Base-by-base conservation (phyloP, 2,888 invertebrate genomes). In the Caenorhabditis auriculariae region DNA sequence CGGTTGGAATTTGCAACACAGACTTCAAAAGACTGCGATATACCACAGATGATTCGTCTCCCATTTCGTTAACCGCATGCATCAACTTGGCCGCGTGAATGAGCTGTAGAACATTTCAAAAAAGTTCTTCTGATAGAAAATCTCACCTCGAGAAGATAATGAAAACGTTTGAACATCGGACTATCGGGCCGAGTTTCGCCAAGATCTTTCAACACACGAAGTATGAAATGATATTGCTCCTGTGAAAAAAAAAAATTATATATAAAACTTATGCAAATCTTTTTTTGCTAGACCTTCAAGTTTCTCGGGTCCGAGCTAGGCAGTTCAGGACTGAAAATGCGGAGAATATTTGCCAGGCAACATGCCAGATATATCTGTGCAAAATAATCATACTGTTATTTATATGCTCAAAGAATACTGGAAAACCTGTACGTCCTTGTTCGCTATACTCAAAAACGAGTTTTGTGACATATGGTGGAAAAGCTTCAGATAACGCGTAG, bases 321-420 rank as follows among this genome's bases (percentile, higher is more conserved):
- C 19, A 53, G 12, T 26, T 62, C 56, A 15, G 69, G 66, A 2
- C 38, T 9, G 39, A 46, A 63, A 42, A 69, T 39, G 19, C 62
- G 56, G 3, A 69, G 35, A 45, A 69, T 56, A 28, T 60, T 54
- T 3, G 63, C 57, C 0, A 66, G 23, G 44, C 66, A 69, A n/a
- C 58, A 48, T 4, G 69, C 65, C 15, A 69, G 41, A 39, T 49
- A 56, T n/a, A 66, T 52, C 28, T 54, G 54, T n/a, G n/a, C n/a
- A 28, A 60, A 48, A 21, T 57, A 32, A 9, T 32, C 35, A 12
- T 12, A 32, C n/a, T 32, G 9, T 32, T 12, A 32, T 32, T 32
- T 32, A 32, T 32, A 9, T n/a, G 35, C 35, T n/a, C n/a, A n/a
- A n/a, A n/a, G n/a, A n/a, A n/a, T n/a, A n/a, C n/a, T n/a, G n/a